Conservation (phyloP, 2,888 invertebrate genomes). For the Pardosa pseudoannulata region DNA sequence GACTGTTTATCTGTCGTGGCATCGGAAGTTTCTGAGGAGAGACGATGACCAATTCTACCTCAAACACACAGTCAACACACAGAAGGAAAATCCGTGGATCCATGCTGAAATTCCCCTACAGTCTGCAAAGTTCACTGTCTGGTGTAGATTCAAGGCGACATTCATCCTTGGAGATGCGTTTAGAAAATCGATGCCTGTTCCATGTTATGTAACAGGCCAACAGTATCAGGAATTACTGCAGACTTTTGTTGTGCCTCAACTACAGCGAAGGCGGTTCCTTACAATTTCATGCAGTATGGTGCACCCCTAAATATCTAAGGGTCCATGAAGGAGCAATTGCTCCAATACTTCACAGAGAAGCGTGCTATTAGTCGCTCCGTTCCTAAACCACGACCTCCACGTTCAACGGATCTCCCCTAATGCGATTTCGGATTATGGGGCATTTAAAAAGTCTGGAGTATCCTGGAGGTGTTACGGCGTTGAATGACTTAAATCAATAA, state of each 20-base stretch:
- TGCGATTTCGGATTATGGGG: too few species aligned
- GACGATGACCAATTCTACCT: conserved; percentile 1
- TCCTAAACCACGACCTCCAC: background rate
- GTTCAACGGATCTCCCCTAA: background rate
- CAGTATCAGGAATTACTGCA: conserved; percentile 9
- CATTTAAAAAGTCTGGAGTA: too few species aligned
- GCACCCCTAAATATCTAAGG: background rate
- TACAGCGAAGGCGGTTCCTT: conserved; percentile 4
- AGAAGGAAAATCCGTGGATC: background rate
- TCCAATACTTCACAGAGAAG: too few species aligned
- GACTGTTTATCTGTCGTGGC: conserved; percentile 8
- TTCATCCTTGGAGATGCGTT: conserved; percentile 2
- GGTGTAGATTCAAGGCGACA: conserved; percentile 7
- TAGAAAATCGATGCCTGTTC: background rate
- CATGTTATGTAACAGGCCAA: conserved; percentile 14
- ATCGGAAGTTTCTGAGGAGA: conserved; percentile 4
- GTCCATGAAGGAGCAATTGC: conserved; percentile 1
- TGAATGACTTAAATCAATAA: too few species aligned
- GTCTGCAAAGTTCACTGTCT: conserved; percentile 1
- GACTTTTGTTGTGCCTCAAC: conserved; percentile 13
- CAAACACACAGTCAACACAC: conserved; percentile 5
- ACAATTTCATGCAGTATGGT: conserved; percentile 5
- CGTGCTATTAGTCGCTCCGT: conserved; percentile 9
- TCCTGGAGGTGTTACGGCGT: too few species aligned
- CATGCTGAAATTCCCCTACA: conserved; percentile 8